Evolutionary conservation across 2,113 vertebrate species (phyloP).

Genomic region (Elgaria multicarinata): DNA sequence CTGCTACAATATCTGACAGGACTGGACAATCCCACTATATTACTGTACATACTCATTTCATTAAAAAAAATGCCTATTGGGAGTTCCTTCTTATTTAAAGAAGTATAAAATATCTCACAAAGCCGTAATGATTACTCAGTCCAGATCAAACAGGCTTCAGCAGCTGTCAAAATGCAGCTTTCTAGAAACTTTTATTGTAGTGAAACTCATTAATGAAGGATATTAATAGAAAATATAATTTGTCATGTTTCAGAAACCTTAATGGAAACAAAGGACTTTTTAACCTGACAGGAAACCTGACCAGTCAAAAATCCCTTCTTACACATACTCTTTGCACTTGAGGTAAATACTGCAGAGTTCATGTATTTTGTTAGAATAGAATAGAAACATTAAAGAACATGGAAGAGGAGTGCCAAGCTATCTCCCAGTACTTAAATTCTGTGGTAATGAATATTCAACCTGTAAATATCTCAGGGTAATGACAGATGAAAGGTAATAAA

Average conservation of each 20-base stretch:
- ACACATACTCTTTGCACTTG: background rate
- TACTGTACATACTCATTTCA: conserved; percentile 60
- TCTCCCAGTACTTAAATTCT: conserved; percentile 18
- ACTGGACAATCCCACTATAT: conserved; percentile 41
- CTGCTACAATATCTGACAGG: conserved; percentile 40
- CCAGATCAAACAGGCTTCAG: conserved; percentile 76
- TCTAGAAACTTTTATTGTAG: conserved; percentile 81
- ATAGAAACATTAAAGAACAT: conserved; percentile 17
- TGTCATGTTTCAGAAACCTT: conserved; percentile 81
- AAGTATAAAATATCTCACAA: conserved; percentile 68
- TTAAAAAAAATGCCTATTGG: conserved; percentile 47
- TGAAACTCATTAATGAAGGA: conserved; percentile 82
- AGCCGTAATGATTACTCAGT: conserved; percentile 79
- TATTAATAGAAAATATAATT: conserved; percentile 85
- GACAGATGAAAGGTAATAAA: conserved; percentile 63
- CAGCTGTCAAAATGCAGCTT: conserved; percentile 80
- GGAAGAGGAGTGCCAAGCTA: background rate
- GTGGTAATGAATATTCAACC: conserved; percentile 48
- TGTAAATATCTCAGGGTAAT: conserved; percentile 58
- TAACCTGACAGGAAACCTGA: conserved; percentile 72
- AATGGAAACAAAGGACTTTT: conserved; percentile 78
- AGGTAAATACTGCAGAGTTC: conserved; percentile 40
- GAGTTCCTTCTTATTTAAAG: conserved; percentile 72
- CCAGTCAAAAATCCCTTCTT: conserved; percentile 65
- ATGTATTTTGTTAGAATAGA: conserved; percentile 21